Evolutionary conservation across 2,113 vertebrate species (phyloP).

Genomic region (Rhabdomys dilectus): DNA sequence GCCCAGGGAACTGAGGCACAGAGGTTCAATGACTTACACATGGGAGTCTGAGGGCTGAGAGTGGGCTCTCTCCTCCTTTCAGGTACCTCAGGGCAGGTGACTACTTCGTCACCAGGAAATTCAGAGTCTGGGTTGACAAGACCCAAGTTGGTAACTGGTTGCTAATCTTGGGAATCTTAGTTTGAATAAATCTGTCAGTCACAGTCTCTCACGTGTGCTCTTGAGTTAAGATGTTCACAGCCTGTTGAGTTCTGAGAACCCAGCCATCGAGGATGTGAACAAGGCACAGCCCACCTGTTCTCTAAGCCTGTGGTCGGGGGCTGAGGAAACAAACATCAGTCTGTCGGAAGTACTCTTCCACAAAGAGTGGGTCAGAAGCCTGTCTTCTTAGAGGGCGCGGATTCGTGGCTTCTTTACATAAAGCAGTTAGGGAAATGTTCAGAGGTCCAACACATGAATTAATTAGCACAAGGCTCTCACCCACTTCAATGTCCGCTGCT

Average conservation of each 20-base stretch:
- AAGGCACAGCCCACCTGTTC: not conserved
- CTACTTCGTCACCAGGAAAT: not conserved
- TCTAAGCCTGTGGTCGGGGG: not conserved
- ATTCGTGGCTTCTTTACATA: not conserved
- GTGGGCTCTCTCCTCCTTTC: not conserved
- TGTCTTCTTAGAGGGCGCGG: not conserved
- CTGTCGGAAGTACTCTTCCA: not conserved
- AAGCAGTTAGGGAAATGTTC: not conserved
- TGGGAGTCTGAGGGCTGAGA: not conserved
- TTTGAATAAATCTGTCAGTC: not conserved
- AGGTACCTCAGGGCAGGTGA: not conserved
- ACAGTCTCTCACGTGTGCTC: not conserved
- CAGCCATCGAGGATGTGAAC: not conserved
- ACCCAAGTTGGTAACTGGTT: not conserved
- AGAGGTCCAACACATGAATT: conserved; percentile 6
- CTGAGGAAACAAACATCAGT: not conserved
- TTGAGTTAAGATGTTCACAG: not conserved
- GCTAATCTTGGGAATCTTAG: not conserved
- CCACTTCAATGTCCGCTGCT: not conserved
- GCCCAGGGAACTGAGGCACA: not conserved
- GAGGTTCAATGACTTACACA: not conserved
- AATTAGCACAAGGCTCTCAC: not conserved
- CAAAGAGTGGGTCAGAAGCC: not conserved
- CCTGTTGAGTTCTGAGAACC: not conserved
- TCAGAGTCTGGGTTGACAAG: not conserved